Conservation (phyloP, 92 coral and sea anemone genomes). For the Meandrina meandrites region DNA sequence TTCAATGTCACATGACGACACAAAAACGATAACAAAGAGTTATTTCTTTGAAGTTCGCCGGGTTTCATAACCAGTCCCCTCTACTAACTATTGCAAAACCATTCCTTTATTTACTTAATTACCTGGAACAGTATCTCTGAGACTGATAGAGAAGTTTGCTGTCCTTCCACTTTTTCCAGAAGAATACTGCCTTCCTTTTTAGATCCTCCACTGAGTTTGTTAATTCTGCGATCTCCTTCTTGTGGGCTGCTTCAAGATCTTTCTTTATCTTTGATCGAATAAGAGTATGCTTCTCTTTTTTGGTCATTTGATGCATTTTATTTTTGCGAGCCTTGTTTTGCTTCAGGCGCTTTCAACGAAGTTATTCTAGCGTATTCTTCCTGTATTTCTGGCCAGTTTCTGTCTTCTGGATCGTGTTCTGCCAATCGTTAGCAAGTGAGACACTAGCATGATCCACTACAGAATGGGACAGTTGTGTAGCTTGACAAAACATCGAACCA, state of each 20-base stretch:
- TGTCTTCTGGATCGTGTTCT: conserved; percentile 17
- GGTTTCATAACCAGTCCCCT: too few relatives aligned
- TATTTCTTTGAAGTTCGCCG: too few relatives aligned
- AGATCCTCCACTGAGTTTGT: conserved; percentile 12
- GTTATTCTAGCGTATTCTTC: conserved; percentile 30
- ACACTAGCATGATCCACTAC: conserved; percentile 37
- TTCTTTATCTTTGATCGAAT: conserved; percentile 13
- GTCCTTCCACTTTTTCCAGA: conserved; percentile 50
- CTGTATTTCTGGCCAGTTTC: conserved; percentile 5
- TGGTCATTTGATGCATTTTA: conserved; percentile 34
- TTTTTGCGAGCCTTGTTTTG: conserved; percentile 24
- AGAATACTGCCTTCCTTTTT: conserved; percentile 31
- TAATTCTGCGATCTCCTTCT: not conserved
- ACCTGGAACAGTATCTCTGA: conserved; percentile 13
- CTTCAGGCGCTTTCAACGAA: conserved; percentile 36
- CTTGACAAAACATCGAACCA: conserved; percentile 33
- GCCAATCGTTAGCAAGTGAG: conserved; percentile 45
- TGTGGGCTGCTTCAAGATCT: conserved; percentile 13
- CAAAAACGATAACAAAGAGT: too few relatives aligned
- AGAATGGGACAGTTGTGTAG: conserved; percentile 34
- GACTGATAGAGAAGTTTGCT: conserved; percentile 19
- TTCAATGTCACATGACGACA: too few relatives aligned
- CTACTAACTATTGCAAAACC: too few relatives aligned
- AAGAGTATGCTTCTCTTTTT: conserved; percentile 16
- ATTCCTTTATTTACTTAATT: not conserved